Evolutionary conservation across 2,888 invertebrate genomes (phyloP), one percentile per base, ranked within the genome.

Genomic region (Melanophora roralis): DNA sequence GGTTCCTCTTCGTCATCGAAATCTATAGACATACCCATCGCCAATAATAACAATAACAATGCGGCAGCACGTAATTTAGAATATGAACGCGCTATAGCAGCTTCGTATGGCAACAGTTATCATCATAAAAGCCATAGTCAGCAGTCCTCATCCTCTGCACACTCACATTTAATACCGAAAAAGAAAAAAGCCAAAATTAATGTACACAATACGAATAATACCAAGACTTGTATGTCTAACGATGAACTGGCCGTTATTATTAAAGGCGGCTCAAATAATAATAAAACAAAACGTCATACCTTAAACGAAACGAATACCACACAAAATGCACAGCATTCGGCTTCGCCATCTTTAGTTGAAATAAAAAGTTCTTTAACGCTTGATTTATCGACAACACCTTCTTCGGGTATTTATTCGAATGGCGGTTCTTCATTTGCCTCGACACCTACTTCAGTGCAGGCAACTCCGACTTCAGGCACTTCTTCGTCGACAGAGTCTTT

Each of bases 31-130:
- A 65, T 21, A 57, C 73, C 51, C 23, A 79, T 55, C 23, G 83
- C 69, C 23, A 83, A 62, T 8, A 82, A 9, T 7, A 81, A 69
- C 45, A 79, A 64, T 36, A 64, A 57, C 36, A 72, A 53, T 23
- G 83, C 82, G 36, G 82, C 80, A 23, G 84, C 83, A 67, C 85
- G 87, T 0, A 88, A 87, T 79, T 82, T 88, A 4, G 87, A 87
- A 71, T 87, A 88, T 60, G 88, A 87, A 27, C 82, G 86, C 0
- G 87, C 87, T 4, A 87, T 87, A 12, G 87, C 87, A 9, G 85
- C 87, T 8, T 83, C 85, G 9, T 87, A 87, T 78, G 68, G 74
- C 36, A 57, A 45, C 34, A 67, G 16, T 53, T 45, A 62, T 7
- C 32, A 62, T 43, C 71, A 60, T 1, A 7, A 49, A 8, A 23